These are phyloP conservation scores for Microtus richardsoni DNA, from an alignment of 2,113 vertebrate genomes.

Conservation along the genomic window DNA sequence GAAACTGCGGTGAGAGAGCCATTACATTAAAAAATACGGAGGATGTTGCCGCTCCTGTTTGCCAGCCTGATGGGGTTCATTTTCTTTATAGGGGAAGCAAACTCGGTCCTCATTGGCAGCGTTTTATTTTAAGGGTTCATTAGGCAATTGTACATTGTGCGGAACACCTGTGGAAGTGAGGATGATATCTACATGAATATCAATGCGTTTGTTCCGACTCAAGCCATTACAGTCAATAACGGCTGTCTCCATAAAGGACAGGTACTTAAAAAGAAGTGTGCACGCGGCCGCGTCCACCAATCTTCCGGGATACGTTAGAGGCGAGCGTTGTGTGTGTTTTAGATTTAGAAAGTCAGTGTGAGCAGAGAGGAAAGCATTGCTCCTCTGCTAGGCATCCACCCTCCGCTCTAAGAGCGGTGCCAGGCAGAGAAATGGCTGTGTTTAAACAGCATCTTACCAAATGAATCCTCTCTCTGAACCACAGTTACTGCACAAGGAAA, in stretches of 20 bases:
- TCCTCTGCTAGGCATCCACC: slow-evolving; percentile 55
- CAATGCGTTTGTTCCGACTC: slow-evolving; percentile 44
- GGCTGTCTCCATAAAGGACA: slow-evolving; percentile 6
- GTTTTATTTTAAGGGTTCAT: slow-evolving; percentile 57
- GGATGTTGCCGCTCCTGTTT: neutral
- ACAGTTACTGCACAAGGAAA: slow-evolving; percentile 60
- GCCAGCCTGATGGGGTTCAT: slow-evolving; percentile 65
- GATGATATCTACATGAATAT: slow-evolving; percentile 21
- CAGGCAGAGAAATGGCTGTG: slow-evolving; percentile 43
- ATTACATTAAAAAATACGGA: slow-evolving; percentile 47
- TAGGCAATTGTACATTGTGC: slow-evolving; percentile 38
- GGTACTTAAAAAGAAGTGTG: slow-evolving; percentile 44
- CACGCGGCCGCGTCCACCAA: neutral
- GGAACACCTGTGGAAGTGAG: slow-evolving; percentile 63
- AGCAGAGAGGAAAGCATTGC: slow-evolving; percentile 50
- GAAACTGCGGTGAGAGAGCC: slow-evolving; percentile 63
- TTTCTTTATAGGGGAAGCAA: slow-evolving; percentile 54
- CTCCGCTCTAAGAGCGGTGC: neutral
- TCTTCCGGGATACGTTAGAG: slow-evolving; percentile 59
- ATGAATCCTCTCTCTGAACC: slow-evolving; percentile 69
- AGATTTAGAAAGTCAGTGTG: slow-evolving; percentile 68
- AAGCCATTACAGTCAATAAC: neutral
- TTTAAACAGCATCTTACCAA: slow-evolving; percentile 66
- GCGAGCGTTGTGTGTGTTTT: slow-evolving; percentile 45
- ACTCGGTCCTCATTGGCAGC: neutral